These are phyloP conservation scores for Odontamblyopus rebecca DNA, from an alignment of 2,797 vertebrate genomes.

Conservation along the genomic window DNA sequence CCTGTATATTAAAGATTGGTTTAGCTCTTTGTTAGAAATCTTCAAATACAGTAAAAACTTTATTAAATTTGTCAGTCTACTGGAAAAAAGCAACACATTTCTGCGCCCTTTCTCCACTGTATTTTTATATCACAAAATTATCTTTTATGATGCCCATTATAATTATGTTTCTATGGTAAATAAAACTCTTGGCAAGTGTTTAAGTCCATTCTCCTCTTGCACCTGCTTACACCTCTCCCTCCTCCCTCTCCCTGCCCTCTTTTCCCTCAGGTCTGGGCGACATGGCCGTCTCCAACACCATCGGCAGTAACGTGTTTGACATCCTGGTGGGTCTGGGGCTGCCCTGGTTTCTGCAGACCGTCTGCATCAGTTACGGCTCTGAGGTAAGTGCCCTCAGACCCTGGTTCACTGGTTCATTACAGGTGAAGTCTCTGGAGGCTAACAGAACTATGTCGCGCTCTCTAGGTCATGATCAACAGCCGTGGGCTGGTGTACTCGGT, in stretches of 20 bases:
- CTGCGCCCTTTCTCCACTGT: too few relatives aligned
- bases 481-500: conserved; percentile 93
- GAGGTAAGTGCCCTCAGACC: conserved; percentile 63
- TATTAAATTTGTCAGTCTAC: too few relatives aligned
- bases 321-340: conserved; percentile 94
- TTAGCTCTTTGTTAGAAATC: too few relatives aligned
- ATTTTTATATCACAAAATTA: too few relatives aligned
- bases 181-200: too few relatives aligned
- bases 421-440: background rate
- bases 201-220: too few relatives aligned
- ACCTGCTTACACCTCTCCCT: too few relatives aligned
- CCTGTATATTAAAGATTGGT: too few relatives aligned
- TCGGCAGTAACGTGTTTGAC: conserved; percentile 97
- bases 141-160: background rate
- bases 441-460: conserved; percentile 9
- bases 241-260: background rate
- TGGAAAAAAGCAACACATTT: too few relatives aligned
- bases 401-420: background rate
- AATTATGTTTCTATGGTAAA: background rate
- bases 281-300: conserved; percentile 97
- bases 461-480: conserved; percentile 94
- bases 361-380: conserved; percentile 88
- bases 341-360: conserved; percentile 94
- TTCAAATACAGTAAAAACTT: too few relatives aligned
- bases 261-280: conserved; percentile 86